Evolutionary conservation across 2,797 vertebrate species (phyloP).

Genomic region (Spizella passerina): DNA sequence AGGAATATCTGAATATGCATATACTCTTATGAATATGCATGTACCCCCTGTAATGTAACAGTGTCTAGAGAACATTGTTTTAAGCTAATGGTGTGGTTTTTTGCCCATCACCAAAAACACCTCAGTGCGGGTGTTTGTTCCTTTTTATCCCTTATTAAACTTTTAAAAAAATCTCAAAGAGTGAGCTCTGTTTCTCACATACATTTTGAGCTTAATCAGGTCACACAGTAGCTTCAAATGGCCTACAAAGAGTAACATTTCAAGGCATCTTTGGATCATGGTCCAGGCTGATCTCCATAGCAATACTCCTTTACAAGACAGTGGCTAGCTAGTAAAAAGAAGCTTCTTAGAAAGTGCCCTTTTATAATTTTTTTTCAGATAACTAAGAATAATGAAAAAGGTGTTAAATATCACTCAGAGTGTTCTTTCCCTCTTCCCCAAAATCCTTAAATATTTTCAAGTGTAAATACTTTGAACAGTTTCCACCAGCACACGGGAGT

Average conservation of each 20-base stretch:
- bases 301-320: not conserved
- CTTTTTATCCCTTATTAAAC: not conserved
- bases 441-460: not conserved
- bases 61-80: not conserved
- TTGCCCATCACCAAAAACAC: not conserved
- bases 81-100: not conserved
- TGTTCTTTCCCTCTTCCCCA: not conserved
- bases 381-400: not conserved
- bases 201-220: constrained; percentile 29
- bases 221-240: not conserved
- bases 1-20: not conserved
- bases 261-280: not conserved
- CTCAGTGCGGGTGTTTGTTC: not conserved
- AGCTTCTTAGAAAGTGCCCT: not conserved
- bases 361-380: not conserved
- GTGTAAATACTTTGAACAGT: constrained; percentile 20
- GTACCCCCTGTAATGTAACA: not conserved
- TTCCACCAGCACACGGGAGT: constrained; percentile 30
- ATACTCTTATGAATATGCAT: not conserved
- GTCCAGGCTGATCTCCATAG: not conserved
- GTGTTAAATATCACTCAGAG: not conserved
- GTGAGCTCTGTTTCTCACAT: not conserved
- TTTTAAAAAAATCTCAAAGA: not conserved
- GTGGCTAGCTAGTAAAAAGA: not conserved
- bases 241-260: constrained; percentile 19